These are phyloP conservation scores for Zaprionus tsacasi DNA, from an alignment of 1,140 invertebrate species.

Conservation along the genomic window DNA sequence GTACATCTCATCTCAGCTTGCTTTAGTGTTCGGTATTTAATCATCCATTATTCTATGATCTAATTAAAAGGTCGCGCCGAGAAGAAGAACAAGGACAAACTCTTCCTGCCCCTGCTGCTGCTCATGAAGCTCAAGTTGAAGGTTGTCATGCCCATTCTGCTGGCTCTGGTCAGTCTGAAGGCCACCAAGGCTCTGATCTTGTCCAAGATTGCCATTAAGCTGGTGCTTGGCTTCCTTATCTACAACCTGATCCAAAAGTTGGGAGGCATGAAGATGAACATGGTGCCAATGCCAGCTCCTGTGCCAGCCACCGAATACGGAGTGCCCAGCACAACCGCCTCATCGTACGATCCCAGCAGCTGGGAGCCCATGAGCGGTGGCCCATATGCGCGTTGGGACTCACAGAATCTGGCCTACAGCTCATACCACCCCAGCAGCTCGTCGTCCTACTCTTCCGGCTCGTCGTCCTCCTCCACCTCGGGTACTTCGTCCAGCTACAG, in stretches of 20 bases:
- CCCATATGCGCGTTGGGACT: conserved; percentile 90
- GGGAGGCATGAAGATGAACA: conserved; percentile 90
- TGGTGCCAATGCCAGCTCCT: conserved; percentile 85
- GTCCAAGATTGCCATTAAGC: conserved; percentile 91
- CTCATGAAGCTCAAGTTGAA: conserved; percentile 93
- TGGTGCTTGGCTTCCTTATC: conserved; percentile 92
- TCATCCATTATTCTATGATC: neutral
- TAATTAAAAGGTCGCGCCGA: conserved; percentile 69
- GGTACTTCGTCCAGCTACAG: conserved; percentile 68
- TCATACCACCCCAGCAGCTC: conserved; percentile 89
- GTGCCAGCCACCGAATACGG: conserved; percentile 87
- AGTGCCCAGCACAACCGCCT: conserved; percentile 87
- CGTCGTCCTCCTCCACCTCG: conserved; percentile 78
- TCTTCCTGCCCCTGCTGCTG: conserved; percentile 90
- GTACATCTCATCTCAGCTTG: neutral
- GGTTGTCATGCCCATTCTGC: conserved; percentile 92
- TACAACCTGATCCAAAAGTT: conserved; percentile 90
- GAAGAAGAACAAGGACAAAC: conserved; percentile 90
- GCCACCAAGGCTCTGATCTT: conserved; percentile 92
- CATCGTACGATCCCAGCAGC: conserved; percentile 87
- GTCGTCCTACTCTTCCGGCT: conserved; percentile 85
- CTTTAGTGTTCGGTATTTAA: conserved; percentile 25
- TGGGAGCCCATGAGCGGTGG: conserved; percentile 89
- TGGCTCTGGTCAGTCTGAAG: conserved; percentile 91
- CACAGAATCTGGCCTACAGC: conserved; percentile 90